Conservation (phyloP, 2,888 invertebrate species). For the Nemotelus pantherinus region DNA sequence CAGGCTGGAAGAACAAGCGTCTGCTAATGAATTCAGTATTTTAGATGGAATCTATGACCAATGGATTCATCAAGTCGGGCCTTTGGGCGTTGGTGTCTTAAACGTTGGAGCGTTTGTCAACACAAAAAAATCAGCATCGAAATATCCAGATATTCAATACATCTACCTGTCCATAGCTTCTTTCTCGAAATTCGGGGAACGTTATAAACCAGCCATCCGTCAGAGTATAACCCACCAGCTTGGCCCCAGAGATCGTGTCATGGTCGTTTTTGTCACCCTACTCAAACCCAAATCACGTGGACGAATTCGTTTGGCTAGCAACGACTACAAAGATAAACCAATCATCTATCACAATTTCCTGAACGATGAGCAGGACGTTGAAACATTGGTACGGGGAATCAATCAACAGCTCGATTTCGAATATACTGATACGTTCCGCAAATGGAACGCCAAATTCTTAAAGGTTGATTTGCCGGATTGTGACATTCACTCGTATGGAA, state of each 20-base stretch:
- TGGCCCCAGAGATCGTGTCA: conserved; percentile 9
- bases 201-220: neutral
- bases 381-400: conserved; percentile 65
- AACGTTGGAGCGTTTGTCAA: conserved; percentile 26
- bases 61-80: conserved; percentile 17
- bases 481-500: conserved; percentile 57
- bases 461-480: conserved; percentile 67
- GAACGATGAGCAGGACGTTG: conserved; percentile 67
- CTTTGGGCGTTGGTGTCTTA: neutral
- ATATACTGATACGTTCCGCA: conserved; percentile 63
- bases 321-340: conserved; percentile 70
- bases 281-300: conserved; percentile 69
- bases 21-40: neutral
- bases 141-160: conserved; percentile 21
- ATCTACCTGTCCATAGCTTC: conserved; percentile 6
- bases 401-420: conserved; percentile 62
- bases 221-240: conserved; percentile 13
- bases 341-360: conserved; percentile 73
- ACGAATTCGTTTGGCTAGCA: conserved; percentile 67
- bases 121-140: neutral
- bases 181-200: neutral
- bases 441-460: conserved; percentile 66
- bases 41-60: conserved; percentile 24
- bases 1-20: conserved; percentile 5
- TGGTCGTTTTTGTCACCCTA: conserved; percentile 57